Base-by-base conservation (phyloP, 2,113 vertebrate species). In the Machaerirhynchus nigripectus region DNA sequence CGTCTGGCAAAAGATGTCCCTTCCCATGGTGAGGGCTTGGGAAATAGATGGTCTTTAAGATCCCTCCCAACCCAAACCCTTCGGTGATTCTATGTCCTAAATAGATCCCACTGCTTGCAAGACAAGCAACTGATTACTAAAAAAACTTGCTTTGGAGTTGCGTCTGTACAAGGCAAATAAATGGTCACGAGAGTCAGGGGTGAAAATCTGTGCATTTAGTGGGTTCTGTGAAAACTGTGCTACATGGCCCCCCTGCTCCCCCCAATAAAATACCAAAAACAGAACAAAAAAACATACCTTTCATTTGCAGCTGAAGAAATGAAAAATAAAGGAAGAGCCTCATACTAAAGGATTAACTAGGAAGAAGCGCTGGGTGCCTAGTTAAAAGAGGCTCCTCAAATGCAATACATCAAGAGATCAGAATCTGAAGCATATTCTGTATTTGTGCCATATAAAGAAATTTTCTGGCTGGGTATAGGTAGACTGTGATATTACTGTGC, bases 241-340 rank as follows among this genome's bases (percentile, higher is more conserved):
- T 65, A 19, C 27, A 22, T 3, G 0, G 12, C 27, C 22, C 28
- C 42, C 11, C 6, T 49, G 2, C 5, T 15, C 4, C 5, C 7
- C 7, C 4, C 3, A 31, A n/a, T 52, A 47, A 53, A 63, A 4
- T 11, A 22, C 10, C 21, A 56, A 7, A 65, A 59, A 4, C 16
- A 31, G 47, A 30, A 59, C 13, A 53, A 47, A 71, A 63, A 42
- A 5, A 0, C 15, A 39, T 16, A 50, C 22, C 7, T 60, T 71
- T 40, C 2, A 1, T 68, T 85, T 88, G 31, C 49, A 78, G 39
- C n/a, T 65, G 22, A 33, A 79, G 27, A 27, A 78, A 90, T 37
- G 7, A 79, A 87, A 91, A 30, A 28, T 50, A 50, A 82, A 87
- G 8, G 35, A 88, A 71, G 19, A 76, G 15, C 15, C 13, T 71